Evolutionary conservation across 2,113 vertebrate species (phyloP).

Genomic region (Pterocles orientalis): DNA sequence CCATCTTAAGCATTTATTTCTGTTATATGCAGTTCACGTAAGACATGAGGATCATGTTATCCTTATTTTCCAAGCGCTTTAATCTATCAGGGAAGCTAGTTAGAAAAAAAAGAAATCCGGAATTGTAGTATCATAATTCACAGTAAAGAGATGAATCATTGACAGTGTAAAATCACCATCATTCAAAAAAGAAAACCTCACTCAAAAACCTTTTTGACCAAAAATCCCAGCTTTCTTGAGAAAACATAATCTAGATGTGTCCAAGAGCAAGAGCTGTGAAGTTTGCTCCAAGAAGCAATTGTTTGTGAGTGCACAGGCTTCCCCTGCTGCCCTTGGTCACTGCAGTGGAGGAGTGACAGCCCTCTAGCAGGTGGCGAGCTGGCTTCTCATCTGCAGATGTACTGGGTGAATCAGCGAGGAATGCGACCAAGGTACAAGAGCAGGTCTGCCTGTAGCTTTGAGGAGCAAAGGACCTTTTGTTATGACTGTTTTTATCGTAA

Average conservation of each 20-base stretch:
- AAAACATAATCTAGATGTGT: not conserved
- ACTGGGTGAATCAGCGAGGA: not conserved
- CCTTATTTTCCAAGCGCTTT: not conserved
- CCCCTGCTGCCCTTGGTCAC: not conserved
- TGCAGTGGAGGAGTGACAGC: not conserved
- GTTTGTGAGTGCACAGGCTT: not conserved
- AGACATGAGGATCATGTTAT: not conserved
- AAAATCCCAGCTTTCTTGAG: not conserved
- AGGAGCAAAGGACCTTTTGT: not conserved
- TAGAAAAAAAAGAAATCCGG: not conserved
- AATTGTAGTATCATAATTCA: not conserved
- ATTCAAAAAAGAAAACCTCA: not conserved
- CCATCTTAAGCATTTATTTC: not conserved
- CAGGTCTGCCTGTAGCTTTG: not conserved
- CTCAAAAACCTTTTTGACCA: not conserved
- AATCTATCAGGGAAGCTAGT: not conserved
- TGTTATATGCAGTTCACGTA: not conserved
- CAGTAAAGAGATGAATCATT: not conserved
- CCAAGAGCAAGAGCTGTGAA: not conserved
- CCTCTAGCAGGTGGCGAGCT: not conserved
- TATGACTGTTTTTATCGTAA: not conserved
- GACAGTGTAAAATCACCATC: not conserved
- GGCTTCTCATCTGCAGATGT: not conserved
- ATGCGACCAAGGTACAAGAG: not conserved
- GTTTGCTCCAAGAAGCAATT: not conserved